phyloP scores from a whole-genome alignment of 2,113 vertebrate genomes.

The Melozone crissalis region DNA sequence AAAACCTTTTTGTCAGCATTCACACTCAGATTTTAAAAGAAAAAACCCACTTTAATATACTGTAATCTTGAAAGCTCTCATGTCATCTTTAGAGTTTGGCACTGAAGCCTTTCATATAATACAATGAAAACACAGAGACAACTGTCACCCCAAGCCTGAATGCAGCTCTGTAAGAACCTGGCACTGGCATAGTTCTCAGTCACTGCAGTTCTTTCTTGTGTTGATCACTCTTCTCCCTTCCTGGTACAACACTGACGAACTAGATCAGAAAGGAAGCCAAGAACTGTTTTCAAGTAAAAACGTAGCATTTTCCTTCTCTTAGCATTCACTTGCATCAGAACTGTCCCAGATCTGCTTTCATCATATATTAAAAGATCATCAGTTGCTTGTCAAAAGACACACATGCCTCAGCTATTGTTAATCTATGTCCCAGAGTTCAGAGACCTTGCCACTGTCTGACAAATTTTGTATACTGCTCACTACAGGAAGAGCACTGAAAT shows the following conservation, averaged over 20 bases:
- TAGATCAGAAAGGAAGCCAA: slow-evolving; percentile 12
- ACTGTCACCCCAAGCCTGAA: background rate
- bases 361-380: background rate
- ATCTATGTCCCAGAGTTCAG: background rate
- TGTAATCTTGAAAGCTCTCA: background rate
- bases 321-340: background rate
- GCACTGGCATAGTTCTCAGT: background rate
- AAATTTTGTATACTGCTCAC: background rate
- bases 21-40: background rate
- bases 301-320: background rate
- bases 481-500: background rate
- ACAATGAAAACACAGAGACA: slow-evolving; percentile 13
- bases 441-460: background rate
- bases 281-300: background rate
- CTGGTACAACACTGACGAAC: background rate
- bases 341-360: background rate
- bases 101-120: background rate
- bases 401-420: background rate
- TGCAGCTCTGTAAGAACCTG: background rate
- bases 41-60: background rate
- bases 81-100: background rate
- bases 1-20: background rate
- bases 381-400: background rate
- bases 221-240: slow-evolving; percentile 3
- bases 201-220: background rate